A percentile compares a stretch with the other conserved stretches of the same genome.
Evolutionary conservation across 2,113 vertebrate species (phyloP).

Genomic region (Excalfactoria chinensis): DNA sequence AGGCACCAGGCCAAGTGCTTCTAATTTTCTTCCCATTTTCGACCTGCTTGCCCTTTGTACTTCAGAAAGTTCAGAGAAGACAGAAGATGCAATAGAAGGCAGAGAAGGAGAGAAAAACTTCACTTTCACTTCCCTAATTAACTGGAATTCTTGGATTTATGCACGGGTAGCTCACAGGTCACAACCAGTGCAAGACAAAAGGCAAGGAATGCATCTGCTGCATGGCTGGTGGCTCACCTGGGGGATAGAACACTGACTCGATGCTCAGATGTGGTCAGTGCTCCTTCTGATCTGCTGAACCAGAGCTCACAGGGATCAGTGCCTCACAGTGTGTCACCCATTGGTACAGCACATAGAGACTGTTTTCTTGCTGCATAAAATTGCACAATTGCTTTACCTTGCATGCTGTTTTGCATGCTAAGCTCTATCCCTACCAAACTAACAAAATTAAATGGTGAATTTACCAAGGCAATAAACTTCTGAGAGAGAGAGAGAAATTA

Average conservation of each 20-base stretch:
- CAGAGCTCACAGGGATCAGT: background rate
- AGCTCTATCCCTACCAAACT: background rate
- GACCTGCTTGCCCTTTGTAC: constrained; percentile 3
- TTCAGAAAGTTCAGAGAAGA: constrained; percentile 5
- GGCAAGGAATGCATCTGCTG: background rate
- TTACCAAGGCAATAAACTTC: background rate
- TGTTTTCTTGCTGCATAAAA: background rate
- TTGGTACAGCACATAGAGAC: accelerated
- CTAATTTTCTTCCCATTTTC: constrained; percentile 8
- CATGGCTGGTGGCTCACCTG: background rate
- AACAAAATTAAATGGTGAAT: background rate
- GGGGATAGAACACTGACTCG: background rate
- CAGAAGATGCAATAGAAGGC: background rate
- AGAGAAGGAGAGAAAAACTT: background rate
- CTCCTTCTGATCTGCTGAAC: background rate
- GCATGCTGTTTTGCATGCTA: background rate
- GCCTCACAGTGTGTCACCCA: accelerated
- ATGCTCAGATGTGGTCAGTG: background rate
- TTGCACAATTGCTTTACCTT: background rate
- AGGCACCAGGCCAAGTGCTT: constrained; percentile 49
- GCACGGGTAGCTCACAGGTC: background rate
- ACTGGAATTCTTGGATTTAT: background rate
- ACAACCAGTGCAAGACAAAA: background rate
- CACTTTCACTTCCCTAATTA: background rate
- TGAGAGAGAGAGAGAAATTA: background rate